These are phyloP conservation scores for Pogoniulus pusillus DNA, from an alignment of 2,797 vertebrate genomes.

Conservation along the genomic window DNA sequence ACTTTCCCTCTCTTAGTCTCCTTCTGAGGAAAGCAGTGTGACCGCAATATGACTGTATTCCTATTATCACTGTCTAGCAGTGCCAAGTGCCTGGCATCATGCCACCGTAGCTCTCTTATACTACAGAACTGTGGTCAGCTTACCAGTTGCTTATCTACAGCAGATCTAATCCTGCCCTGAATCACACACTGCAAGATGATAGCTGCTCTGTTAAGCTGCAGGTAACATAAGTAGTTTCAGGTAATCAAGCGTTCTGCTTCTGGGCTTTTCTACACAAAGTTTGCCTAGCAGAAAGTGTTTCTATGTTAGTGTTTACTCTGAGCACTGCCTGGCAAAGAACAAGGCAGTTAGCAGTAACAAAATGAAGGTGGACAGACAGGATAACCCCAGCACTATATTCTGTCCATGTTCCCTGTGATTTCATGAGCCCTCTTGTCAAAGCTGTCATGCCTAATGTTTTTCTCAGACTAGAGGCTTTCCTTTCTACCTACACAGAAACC, in stretches of 20 bases:
- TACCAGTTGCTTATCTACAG: background rate
- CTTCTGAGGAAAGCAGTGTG: background rate
- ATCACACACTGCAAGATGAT: background rate
- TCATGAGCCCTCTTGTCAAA: background rate
- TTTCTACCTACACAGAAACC: background rate
- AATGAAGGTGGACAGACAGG: background rate
- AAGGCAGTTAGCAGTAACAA: background rate
- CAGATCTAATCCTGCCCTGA: background rate
- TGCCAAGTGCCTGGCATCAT: background rate
- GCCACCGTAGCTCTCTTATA: background rate
- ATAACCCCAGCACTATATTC: background rate
- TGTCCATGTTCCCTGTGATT: background rate
- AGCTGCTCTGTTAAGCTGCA: background rate
- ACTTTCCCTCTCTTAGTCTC: conserved; percentile 14
- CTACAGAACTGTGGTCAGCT: background rate
- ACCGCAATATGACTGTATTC: background rate
- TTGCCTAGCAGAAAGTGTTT: background rate
- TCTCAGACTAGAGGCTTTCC: background rate
- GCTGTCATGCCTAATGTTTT: background rate
- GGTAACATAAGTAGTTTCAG: background rate
- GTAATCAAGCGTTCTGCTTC: background rate
- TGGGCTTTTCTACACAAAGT: background rate
- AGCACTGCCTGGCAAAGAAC: background rate
- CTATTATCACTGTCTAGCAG: background rate
- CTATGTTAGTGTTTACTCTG: background rate